A percentile compares a stretch with the other conserved stretches of the same genome.
These are phyloP conservation scores for Anneissia japonica DNA, from an alignment of 35 echinoderm and acorn worm species.

Conservation along the genomic window DNA sequence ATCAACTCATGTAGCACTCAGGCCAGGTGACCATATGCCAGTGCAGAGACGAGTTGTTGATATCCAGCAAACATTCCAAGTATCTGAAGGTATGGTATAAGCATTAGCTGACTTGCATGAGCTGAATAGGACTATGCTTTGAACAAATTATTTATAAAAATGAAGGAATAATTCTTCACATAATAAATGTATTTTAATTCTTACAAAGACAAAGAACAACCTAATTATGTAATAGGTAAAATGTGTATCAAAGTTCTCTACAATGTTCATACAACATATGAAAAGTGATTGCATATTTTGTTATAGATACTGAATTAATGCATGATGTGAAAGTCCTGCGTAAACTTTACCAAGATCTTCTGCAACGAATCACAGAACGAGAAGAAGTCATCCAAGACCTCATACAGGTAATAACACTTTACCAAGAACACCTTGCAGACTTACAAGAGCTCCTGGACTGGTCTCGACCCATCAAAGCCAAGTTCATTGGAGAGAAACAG, in stretches of 20 bases:
- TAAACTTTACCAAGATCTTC: slow-evolving; percentile 73
- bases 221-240: no score
- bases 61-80: slow-evolving; percentile 90
- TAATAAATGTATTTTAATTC: background rate
- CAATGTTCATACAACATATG: no score
- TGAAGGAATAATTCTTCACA: no score
- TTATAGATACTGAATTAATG: slow-evolving; percentile 81
- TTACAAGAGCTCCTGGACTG: slow-evolving; percentile 66
- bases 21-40: slow-evolving; percentile 48
- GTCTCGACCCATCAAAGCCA: slow-evolving; percentile 85
- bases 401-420: slow-evolving; percentile 66
- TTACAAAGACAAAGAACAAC: background rate
- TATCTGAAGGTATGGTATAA: slow-evolving; percentile 86
- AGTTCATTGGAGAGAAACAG: slow-evolving; percentile 69
- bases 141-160: no score
- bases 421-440: slow-evolving; percentile 67
- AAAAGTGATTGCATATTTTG: background rate
- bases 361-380: slow-evolving; percentile 60
- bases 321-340: slow-evolving; percentile 64
- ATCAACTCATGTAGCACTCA: slow-evolving; percentile 67
- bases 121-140: no score
- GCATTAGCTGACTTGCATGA: no score
- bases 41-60: slow-evolving; percentile 86
- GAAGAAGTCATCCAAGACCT: slow-evolving; percentile 81
- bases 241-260: no score